Conservation (phyloP, 2,888 invertebrate species). For the Galerucella pusilla region DNA sequence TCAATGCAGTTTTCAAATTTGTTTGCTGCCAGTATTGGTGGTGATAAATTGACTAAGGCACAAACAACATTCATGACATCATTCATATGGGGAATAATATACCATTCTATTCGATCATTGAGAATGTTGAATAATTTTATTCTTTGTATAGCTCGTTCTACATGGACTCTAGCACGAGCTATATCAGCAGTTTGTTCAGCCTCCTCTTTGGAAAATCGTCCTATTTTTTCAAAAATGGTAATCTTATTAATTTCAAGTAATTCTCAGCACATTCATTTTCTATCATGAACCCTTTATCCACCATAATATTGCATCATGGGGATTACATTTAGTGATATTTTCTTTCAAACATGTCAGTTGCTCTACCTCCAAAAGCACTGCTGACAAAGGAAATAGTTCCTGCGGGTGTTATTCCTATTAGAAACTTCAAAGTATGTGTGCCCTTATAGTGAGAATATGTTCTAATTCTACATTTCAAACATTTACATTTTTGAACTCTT, state of each 20-base stretch:
- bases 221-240: no score
- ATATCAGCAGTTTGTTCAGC: no score
- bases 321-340: constrained; percentile 18
- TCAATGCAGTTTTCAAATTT: constrained; percentile 4
- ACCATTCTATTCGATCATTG: constrained; percentile 17
- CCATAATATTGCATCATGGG: constrained; percentile 26
- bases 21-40: constrained; percentile 8
- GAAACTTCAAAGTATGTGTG: constrained; percentile 26
- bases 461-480: constrained; percentile 29
- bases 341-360: constrained; percentile 25
- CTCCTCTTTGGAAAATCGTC: no score
- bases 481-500: constrained; percentile 22
- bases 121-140: constrained; percentile 21
- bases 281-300: constrained; percentile 30
- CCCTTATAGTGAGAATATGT: constrained; percentile 33
- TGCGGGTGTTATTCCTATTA: constrained; percentile 29
- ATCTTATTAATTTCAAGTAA: no score
- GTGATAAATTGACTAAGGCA: constrained; percentile 25
- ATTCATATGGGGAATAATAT: constrained; percentile 3
- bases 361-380: constrained; percentile 32
- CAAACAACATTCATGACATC: constrained; percentile 13
- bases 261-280: no score
- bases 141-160: no score
- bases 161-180: no score
- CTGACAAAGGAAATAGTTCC: constrained; percentile 30